A percentile compares a stretch with the other conserved stretches of the same genome.
Conservation (phyloP, 2,797 vertebrate species). For the Eupleurogrammus muticus region DNA sequence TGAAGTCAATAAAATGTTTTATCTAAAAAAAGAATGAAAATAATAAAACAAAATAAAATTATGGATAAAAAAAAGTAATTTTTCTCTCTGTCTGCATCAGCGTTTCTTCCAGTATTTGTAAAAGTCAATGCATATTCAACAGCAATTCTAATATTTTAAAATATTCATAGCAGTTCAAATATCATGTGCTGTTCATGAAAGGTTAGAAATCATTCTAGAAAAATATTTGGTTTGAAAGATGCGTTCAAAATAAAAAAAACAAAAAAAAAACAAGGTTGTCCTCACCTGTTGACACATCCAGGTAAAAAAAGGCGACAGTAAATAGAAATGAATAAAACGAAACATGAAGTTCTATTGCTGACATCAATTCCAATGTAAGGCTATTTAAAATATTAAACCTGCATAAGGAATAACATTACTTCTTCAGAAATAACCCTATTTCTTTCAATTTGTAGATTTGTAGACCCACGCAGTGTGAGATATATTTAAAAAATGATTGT, state of each 20-base stretch:
- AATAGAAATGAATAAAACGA: constrained; percentile 32
- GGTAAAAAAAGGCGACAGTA: constrained; percentile 16
- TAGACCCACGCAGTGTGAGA: constrained; percentile 63
- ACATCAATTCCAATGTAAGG: constrained; percentile 78
- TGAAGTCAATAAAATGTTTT: constrained; percentile 19
- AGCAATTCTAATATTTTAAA: constrained; percentile 27
- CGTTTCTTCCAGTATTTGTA: not conserved
- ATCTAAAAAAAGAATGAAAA: not conserved
- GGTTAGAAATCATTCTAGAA: constrained; percentile 26
- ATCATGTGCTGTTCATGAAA: constrained; percentile 24
- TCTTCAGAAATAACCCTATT: constrained; percentile 53
- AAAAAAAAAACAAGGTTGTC: constrained; percentile 20
- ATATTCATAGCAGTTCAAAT: constrained; percentile 34
- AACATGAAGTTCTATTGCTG: constrained; percentile 64
- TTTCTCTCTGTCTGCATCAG: not conserved
- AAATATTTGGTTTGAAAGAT: constrained; percentile 50
- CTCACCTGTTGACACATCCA: constrained; percentile 16
- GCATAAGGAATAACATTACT: constrained; percentile 60
- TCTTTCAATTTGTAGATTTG: constrained; percentile 56
- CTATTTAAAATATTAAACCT: constrained; percentile 72
- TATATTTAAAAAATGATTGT: constrained; percentile 79
- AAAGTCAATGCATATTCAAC: constrained; percentile 34
- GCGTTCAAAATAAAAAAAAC: constrained; percentile 10
- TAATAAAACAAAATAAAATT: not conserved
- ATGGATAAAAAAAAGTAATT: not conserved